Base-by-base conservation (phyloP, 2,113 vertebrate genomes). In the Phylloscopus whistleri region DNA sequence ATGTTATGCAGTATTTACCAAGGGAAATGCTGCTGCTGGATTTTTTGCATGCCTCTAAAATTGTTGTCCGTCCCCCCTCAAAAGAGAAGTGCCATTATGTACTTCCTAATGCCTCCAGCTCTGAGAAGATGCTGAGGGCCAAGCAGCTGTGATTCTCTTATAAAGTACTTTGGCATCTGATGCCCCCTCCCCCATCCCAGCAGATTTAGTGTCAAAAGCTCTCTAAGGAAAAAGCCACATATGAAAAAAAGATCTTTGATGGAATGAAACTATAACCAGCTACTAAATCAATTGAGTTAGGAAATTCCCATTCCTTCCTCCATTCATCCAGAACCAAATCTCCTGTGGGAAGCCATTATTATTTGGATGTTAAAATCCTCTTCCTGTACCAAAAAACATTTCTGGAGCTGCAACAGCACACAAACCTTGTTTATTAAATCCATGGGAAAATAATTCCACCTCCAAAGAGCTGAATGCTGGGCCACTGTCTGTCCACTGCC, bases 111-210 rank as follows among this genome's bases (percentile, higher is more conserved):
- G 97, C 91, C 94, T 95, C 90, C 95, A 98, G 96, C 90, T 96
- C 88, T 93, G 93, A 98, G 96, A 97, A 93, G 96, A 97, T 96
- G 96, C 97, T 97, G 87, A 93, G 97, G 97, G 98, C 98, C 93
- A 97, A 98, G 98, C 98, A 99, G 98, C 98, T 99, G 98, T 97
- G 98, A 94, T 51, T 93, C 63, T 95, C 89, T 89, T 94, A 77
- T 92, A 93, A 97, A 98, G 93, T 93, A 94, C 95, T 98, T 98
- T 96, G 97, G 98, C 97, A 97, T 98, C 96, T 78, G 83, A 96
- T 98, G 94, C 90, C 96, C 96, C 95, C 79, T 91, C 94, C 80
- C 91, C 95, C 91, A 59, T 76, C 64, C 37, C 68, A 66, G 55
- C 59, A 95, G 80, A 69, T 55, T 93, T 92, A 91, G 74, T 14